A percentile compares a stretch with the other conserved stretches of the same genome.
Evolutionary conservation across 2,113 vertebrate genomes (phyloP).

Genomic region (Tonatia bakeri): DNA sequence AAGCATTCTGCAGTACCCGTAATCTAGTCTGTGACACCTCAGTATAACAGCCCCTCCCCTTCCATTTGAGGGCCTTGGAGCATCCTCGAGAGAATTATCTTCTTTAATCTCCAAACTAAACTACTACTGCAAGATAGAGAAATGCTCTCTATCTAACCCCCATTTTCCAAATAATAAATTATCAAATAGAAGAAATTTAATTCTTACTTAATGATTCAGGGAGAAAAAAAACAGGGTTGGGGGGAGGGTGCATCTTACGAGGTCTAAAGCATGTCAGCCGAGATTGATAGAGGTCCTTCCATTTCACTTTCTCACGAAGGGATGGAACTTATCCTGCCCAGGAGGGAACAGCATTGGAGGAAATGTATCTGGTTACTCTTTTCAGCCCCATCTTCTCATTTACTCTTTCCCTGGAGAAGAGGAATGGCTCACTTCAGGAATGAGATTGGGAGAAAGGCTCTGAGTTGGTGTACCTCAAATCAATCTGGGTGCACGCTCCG

Average conservation of each 20-base stretch:
- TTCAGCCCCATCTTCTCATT: not conserved
- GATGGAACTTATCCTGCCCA: rapidly evolving
- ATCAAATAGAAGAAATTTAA: slow-evolving; percentile 30
- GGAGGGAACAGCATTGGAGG: not conserved
- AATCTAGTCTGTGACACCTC: slow-evolving; percentile 10
- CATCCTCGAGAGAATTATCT: slow-evolving; percentile 11
- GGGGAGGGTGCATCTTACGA: not conserved
- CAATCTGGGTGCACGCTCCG: not conserved
- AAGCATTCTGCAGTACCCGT: not conserved
- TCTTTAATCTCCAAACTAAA: slow-evolving; percentile 31
- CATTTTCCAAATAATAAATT: slow-evolving; percentile 60
- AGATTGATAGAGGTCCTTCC: not conserved
- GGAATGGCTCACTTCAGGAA: not conserved
- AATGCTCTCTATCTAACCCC: slow-evolving; percentile 14
- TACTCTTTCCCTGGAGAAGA: not conserved
- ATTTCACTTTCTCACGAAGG: not conserved
- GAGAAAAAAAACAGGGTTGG: not conserved
- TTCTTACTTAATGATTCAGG: slow-evolving; percentile 43
- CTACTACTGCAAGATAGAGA: not conserved
- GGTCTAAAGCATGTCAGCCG: not conserved
- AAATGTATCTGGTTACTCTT: not conserved
- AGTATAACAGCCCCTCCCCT: slow-evolving; percentile 23
- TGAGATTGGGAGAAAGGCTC: not conserved
- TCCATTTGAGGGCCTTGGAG: slow-evolving; percentile 31
- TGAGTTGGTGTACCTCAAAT: not conserved